Conservation (phyloP, 2,888 invertebrate genomes). For the Rutpela maculata region DNA sequence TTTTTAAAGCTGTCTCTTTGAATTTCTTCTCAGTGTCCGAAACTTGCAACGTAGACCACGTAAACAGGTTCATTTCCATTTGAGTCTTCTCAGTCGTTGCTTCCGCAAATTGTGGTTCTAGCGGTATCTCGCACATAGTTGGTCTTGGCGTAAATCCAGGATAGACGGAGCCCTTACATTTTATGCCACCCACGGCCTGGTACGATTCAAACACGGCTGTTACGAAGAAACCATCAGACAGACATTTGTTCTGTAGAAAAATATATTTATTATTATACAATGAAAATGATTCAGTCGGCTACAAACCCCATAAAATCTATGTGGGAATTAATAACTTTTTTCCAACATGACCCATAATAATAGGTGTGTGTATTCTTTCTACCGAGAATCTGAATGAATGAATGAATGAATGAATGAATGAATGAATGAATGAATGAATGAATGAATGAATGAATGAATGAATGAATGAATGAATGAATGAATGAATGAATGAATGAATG, state of each 20-base stretch:
- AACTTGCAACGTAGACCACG: slow-evolving; percentile 79
- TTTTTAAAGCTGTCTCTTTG: slow-evolving; percentile 88
- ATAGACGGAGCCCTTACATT: slow-evolving; percentile 92
- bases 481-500: no score
- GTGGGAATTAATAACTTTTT: no score
- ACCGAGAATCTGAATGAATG: no score
- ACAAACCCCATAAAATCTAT: no score
- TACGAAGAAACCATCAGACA: slow-evolving; percentile 85
- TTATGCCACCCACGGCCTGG: slow-evolving; percentile 87
- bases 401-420: no score
- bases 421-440: no score
- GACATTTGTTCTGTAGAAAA: slow-evolving; percentile 77
- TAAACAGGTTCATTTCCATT: slow-evolving; percentile 85
- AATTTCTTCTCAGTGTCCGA: slow-evolving; percentile 82
- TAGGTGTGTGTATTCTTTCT: no score
- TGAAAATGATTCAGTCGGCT: no score
- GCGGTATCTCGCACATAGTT: slow-evolving; percentile 84
- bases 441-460: no score
- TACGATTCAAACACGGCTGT: slow-evolving; percentile 86
- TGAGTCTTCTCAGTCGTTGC: slow-evolving; percentile 85
- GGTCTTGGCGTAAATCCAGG: slow-evolving; percentile 93
- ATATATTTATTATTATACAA: slow-evolving; percentile 29
- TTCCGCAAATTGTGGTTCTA: slow-evolving; percentile 76
- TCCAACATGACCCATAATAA: no score
- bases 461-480: no score